A percentile compares a stretch with the other conserved stretches of the same genome.
Conservation (phyloP, 2,888 invertebrate species). For the Drymonia ruficornis region DNA sequence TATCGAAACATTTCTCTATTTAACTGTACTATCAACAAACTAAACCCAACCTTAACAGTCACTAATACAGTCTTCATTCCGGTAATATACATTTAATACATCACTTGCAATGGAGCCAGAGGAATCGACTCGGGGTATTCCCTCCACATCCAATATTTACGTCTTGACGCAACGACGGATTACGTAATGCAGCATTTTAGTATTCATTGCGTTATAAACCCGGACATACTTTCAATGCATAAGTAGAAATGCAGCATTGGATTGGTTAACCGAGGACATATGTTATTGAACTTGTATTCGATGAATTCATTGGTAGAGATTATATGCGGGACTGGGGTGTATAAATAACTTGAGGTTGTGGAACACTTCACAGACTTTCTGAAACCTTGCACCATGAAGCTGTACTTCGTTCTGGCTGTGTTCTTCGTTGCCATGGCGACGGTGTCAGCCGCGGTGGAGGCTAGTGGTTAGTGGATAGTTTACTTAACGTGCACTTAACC, state of each 20-base stretch:
- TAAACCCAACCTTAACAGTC: slow-evolving; percentile 16
- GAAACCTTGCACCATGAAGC: slow-evolving; percentile 60
- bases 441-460: slow-evolving; percentile 24
- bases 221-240: slow-evolving; percentile 11
- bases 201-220: slow-evolving; percentile 24
- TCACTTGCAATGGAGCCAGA: slow-evolving; percentile 59
- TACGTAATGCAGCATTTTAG: slow-evolving; percentile 13
- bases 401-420: slow-evolving; percentile 44
- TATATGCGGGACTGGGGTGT: slow-evolving; percentile 41
- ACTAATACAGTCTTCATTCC: slow-evolving; percentile 25
- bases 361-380: slow-evolving; percentile 42
- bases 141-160: slow-evolving; percentile 62
- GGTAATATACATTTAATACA: slow-evolving; percentile 38
- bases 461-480: slow-evolving; percentile 20
- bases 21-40: background rate
- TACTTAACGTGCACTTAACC: background rate
- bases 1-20: slow-evolving; percentile 9
- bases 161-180: slow-evolving; percentile 33
- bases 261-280: slow-evolving; percentile 22
- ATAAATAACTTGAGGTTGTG: slow-evolving; percentile 52
- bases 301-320: slow-evolving; percentile 27
- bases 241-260: slow-evolving; percentile 33
- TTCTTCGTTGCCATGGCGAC: slow-evolving; percentile 39
- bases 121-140: slow-evolving; percentile 70
- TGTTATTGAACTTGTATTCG: slow-evolving; percentile 18